A percentile compares a stretch with the other conserved stretches of the same genome.
These are phyloP conservation scores for Reinhardtius hippoglossoides DNA, from an alignment of 2,113 vertebrate genomes.

Conservation along the genomic window DNA sequence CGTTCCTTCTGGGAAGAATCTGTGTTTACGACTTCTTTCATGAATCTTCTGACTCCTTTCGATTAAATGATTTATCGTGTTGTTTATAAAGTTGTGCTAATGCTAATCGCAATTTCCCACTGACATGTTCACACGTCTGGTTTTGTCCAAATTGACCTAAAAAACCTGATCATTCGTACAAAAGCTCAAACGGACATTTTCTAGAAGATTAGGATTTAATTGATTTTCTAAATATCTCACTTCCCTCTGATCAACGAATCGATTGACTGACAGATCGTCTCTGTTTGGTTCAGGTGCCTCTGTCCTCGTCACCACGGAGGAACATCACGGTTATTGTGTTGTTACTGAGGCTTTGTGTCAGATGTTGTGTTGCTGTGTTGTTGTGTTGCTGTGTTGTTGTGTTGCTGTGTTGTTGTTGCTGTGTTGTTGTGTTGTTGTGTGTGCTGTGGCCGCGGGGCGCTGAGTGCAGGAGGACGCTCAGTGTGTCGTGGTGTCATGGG, in stretches of 20 bases:
- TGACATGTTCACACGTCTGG: not conserved
- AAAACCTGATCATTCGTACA: not conserved
- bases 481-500: conserved; percentile 32
- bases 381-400: not conserved
- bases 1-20: too few species aligned
- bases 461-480: not conserved
- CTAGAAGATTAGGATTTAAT: too few species aligned
- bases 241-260: too few species aligned
- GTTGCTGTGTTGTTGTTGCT: not conserved
- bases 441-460: not conserved
- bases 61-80: not conserved
- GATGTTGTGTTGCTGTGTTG: not conserved
- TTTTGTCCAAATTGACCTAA: not conserved
- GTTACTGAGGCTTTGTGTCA: too few species aligned
- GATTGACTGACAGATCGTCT: too few species aligned
- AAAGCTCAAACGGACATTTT: too few species aligned
- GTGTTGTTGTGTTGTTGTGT: not conserved
- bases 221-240: too few species aligned
- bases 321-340: too few species aligned
- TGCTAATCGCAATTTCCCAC: not conserved
- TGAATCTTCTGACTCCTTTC: not conserved
- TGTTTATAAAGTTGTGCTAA: not conserved
- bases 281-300: too few species aligned
- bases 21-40: too few species aligned
- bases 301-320: too few species aligned